Base-by-base conservation (phyloP, 2,888 invertebrate species). In the Thalpophila matura region DNA sequence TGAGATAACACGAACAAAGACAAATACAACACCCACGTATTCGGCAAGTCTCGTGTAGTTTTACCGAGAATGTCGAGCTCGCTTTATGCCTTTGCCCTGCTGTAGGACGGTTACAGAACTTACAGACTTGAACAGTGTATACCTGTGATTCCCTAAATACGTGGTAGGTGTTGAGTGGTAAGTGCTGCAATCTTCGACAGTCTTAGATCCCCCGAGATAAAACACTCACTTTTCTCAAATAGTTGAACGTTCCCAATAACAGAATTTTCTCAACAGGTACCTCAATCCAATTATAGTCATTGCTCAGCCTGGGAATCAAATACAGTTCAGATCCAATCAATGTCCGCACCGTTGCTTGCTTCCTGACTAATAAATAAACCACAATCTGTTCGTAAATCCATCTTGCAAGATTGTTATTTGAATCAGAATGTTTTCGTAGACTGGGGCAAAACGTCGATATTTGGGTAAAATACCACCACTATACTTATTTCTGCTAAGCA, bases 201-300 rank as follows among this genome's bases (percentile, higher is more conserved):
- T 7, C 9, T 7, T 9, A 14, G 12, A 9, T 29, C 20, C 9
- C 4, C 2, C 9, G 7, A 26, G 6, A 29, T 12, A 46, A 35
- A 31, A 16, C 31, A 7, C 20, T 9, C 22, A 18, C 12, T 6
- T 16, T 46, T 40, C 24, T 20, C 16, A 42, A 33, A 16, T 18
- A 20, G 9, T 42, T 16, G 1, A 6, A n/a, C 24, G 14, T 16
- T 57, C 31, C 14, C 14, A 49, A 42, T 43, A 47, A 24, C 57
- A 33, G 20, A 64, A 43, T 58, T 72, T 65, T 55, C 50, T 59
- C 67, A 70, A 74, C 70, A 70, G 70, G 70, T 70, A 51, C 24
- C 46, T 49, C 46, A 55, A 74, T 55, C 47, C 46, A 67, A 70
- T 70, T 67, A 60, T 14, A 53, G 60, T 47, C 61, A 61, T 61